Evolutionary conservation across 2,888 invertebrate species (phyloP), one percentile per base, ranked within the genome.

Genomic region (Sthenelais limicola): DNA sequence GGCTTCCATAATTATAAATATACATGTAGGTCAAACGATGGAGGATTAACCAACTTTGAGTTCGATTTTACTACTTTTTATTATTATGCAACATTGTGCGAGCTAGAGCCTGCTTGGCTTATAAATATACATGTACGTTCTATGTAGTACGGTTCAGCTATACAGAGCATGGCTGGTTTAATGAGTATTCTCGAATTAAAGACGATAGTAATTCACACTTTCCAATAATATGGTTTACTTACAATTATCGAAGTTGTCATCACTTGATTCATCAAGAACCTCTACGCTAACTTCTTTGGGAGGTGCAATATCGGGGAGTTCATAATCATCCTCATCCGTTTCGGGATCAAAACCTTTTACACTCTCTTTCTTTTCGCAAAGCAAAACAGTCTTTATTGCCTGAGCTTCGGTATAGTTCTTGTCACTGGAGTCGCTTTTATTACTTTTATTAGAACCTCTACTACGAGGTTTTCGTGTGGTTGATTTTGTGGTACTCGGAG

Each of bases 191-290:
- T n/a, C n/a, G n/a, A n/a, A n/a, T n/a, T n/a, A n/a, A n/a, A n/a
- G n/a, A n/a, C n/a, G n/a, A n/a, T n/a, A n/a, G n/a, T n/a, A n/a
- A n/a, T n/a, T n/a, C n/a, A n/a, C n/a, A n/a, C n/a, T n/a, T n/a
- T n/a, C 9, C 15, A 43, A 51, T 51, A 51, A 4, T 33, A 26
- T 26, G 35, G 18, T 15, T 15, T 38, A 62, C 62, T 38, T 24
- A 62, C 62, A 62, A 38, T 35, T 43, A 4, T 62, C 62, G 43
- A 62, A 62, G 43, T 62, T 43, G 43, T 62, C 62, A 12, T 62
- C 62, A 62, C 62, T 62, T n/a, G 62, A 62, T 7, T 54, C 54
- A 38, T 18, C 35, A 15, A 26, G 28, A 15, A 21, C 12, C 2
- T 35, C 32, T 3, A n/a, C 21, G 3, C 32, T 7, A 18, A 12